Base-by-base conservation (phyloP, 2,888 invertebrate species). In the Enchytraeus crypticus region DNA sequence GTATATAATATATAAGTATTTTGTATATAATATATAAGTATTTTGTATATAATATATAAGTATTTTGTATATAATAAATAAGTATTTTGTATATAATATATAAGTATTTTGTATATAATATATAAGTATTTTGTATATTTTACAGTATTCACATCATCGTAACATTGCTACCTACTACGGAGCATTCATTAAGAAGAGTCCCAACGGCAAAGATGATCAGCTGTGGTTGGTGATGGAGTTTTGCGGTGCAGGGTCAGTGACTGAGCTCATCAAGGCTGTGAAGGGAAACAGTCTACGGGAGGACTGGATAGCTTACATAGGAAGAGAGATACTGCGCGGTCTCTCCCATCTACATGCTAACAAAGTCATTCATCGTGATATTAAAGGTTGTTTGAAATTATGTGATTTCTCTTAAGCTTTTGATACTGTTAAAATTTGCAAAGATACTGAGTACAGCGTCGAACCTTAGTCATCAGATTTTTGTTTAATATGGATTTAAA, bases 111-210 rank as follows among this genome's bases (percentile, higher is more conserved):
- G n/a, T n/a, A n/a, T n/a, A n/a, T n/a, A n/a, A n/a, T n/a, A n/a
- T n/a, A n/a, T n/a, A n/a, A n/a, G n/a, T n/a, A n/a, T n/a, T n/a
- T n/a, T n/a, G n/a, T n/a, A n/a, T n/a, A n/a, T 18, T 60, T 60
- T 61, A 27, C 73, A 76, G 76, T 78, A 72, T 69, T 77, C 77
- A 45, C 72, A 77, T 64, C 97, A 98, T 82, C 88, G 96, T 75
- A 99, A 99, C 82, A 98, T 99, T 77, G 98, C 98, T 70, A 99
- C 97, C 64, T 99, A 99, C 82, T 99, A 97, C 84, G 98, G 98
- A 71, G 98, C 98, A 74, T 99, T 99, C 82, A 97, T 99, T 72
- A 97, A 97, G 82, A 98, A 98, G 82, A 92, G 92, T 73, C 93
- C 46, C 43, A 90, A 93, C 0, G 96, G 97, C 51, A 97, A 97